A percentile compares a stretch with the other conserved stretches of the same genome.
These are phyloP conservation scores for Rhagoletis pomonella DNA, from an alignment of 1,140 invertebrate species.

Conservation along the genomic window DNA sequence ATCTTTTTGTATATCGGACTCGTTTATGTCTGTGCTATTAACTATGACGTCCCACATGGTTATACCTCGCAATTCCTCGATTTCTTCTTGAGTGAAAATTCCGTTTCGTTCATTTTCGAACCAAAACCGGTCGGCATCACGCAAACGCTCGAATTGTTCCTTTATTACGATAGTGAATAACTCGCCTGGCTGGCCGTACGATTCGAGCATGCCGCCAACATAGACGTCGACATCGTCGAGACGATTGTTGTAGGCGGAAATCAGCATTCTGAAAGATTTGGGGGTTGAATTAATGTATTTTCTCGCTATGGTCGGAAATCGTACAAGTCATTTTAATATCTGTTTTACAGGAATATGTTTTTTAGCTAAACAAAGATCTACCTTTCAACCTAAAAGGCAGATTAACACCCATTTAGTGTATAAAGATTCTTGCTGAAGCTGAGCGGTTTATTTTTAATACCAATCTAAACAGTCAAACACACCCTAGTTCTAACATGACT, in stretches of 20 bases:
- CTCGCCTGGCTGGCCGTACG: constrained; percentile 90
- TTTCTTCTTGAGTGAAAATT: constrained; percentile 91
- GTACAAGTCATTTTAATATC: too few relatives aligned
- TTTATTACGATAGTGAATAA: constrained; percentile 93
- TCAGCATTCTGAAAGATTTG: constrained; percentile 76
- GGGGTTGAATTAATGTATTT: too few relatives aligned
- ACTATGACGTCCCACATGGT: constrained; percentile 92
- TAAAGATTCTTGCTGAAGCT: too few relatives aligned
- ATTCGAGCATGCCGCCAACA: constrained; percentile 98
- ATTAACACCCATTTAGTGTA: too few relatives aligned
- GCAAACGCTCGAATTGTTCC: constrained; percentile 93
- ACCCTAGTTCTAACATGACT: too few relatives aligned
- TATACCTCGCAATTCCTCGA: constrained; percentile 87
- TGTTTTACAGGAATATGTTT: too few relatives aligned
- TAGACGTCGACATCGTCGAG: constrained; percentile 97
- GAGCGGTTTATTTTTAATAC: too few relatives aligned
- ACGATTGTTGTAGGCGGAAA: constrained; percentile 85
- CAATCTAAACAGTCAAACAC: too few relatives aligned
- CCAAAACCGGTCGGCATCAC: constrained; percentile 98
- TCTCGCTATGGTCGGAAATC: too few relatives aligned
- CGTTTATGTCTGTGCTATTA: constrained; percentile 86
- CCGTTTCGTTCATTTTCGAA: constrained; percentile 96
- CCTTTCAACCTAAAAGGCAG: too few relatives aligned
- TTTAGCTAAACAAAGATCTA: too few relatives aligned
- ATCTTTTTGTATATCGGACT: constrained; percentile 87